A percentile compares a stretch with the other conserved stretches of the same genome.
Conservation (phyloP, 2,797 vertebrate genomes). For the Diceros bicornis region DNA sequence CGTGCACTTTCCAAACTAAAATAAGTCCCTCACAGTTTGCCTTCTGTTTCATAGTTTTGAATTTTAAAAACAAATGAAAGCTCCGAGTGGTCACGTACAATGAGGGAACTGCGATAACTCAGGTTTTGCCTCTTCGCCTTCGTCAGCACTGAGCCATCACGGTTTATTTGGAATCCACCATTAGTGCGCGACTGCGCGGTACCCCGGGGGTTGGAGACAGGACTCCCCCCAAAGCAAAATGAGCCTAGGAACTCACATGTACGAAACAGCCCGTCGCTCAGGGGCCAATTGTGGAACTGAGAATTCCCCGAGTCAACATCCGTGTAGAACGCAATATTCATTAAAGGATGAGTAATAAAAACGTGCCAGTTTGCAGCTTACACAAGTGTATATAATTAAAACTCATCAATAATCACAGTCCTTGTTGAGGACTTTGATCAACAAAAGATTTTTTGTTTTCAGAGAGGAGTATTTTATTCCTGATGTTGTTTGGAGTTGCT, state of each 20-base stretch:
- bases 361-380: not conserved
- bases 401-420: not conserved
- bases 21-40: not conserved
- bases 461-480: not conserved
- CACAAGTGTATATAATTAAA: not conserved
- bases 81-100: not conserved
- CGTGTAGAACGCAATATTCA: not conserved
- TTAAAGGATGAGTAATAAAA: not conserved
- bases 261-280: not conserved
- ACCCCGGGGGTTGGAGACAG: not conserved
- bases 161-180: not conserved
- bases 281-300: not conserved
- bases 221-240: not conserved
- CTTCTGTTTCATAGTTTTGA: not conserved
- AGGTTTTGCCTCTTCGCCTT: not conserved
- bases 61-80: not conserved
- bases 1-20: slow-evolving; percentile 7
- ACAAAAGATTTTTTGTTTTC: slow-evolving; percentile 19
- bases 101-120: not conserved
- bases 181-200: rapidly evolving
- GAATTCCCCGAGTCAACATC: not conserved
- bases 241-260: not conserved
- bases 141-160: not conserved
- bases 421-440: slow-evolving; percentile 7
- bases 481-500: not conserved